Evolutionary conservation across 2,113 vertebrate genomes (phyloP), one percentile per base, ranked within the genome.

Genomic region (Xyliphius kryptos): DNA sequence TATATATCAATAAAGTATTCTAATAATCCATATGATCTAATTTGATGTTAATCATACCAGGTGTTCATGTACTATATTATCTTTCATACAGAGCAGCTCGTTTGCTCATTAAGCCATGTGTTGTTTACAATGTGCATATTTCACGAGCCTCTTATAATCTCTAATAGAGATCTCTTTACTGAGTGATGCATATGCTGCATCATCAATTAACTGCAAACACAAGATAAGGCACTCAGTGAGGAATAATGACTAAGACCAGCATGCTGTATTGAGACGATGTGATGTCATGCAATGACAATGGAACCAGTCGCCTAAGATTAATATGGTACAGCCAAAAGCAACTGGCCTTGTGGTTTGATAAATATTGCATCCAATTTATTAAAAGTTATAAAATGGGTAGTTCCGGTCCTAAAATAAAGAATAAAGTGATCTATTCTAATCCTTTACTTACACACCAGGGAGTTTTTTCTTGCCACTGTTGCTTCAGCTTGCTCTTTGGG

Each of bases 101-200:
- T 61, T 51, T 43, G 19, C 12, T 58, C 5, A 22, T 37, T 55
- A 6, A 36, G 22, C 68, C 56, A 65, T 52, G 43, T 65, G 16
- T 51, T 41, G 44, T 51, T 66, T 51, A 56, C 53, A 56, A 9
- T 56, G 32, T 3, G 3, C 19, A 54, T 44, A 63, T 49, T 60
- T 20, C 11, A 65, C 7, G 14, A 17, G 15, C 15, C 36, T 37
- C 19, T 60, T 20, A 26, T 51, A 50, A 66, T 32, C 21, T 22
- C 5, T 58, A 71, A 67, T 56, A 21, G 44, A 56, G 44, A 5
- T 7, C 10, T 17, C 5, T 68, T 36, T 19, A 36, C 21, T 13
- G 20, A 20, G 7, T 2, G n/a, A 40, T 26, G n/a, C 52, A 43
- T 22, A 14, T 52, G 61, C 40, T 57, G 43, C 7, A 17, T 19